Base-by-base conservation (phyloP, 2,113 vertebrate genomes). In the Chamaetylas fuelleborni region DNA sequence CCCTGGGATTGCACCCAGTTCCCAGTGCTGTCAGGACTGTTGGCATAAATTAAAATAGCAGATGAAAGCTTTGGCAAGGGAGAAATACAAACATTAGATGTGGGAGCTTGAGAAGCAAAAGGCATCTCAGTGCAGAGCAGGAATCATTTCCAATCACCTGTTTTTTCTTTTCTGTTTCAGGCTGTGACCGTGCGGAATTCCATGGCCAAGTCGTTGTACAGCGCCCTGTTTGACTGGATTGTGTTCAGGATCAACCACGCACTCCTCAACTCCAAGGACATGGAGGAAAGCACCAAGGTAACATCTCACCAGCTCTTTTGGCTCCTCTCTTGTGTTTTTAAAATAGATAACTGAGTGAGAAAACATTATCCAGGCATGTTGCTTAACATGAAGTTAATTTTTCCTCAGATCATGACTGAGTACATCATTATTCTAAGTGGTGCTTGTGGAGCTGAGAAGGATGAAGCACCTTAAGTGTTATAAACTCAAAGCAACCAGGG, bases 231-330 rank as follows among this genome's bases (percentile, higher is more conserved):
- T 34, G 99, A 99, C 97, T 99, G 99, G 99, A 99, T 99, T 16
- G 99, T 99, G 95, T 99, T 99, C 98, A 98, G 99, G 90, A 99
- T 99, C 97, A 99, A 99, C 97, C 99, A 99, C 3, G 99, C 99
- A 1, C 98, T 99, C 95, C 98, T 99, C 92, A 99, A 99, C 97
- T 98, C 98, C 29, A 98, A 98, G 96, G 99, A 99, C 94, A 96
- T 99, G 96, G 99, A 99, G 88, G 99, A 99, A 77, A 98, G 95
- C 90, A 98, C 98, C 91, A 99, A 99, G 98, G 99, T 99, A 97
- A 95, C 5, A 0, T n/a, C 66, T 73, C 26, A 2, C 5, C 50
- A 36, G 19, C 25, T 72, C 54, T 17, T n/a, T 6, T 73, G 65
- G 23, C 36, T 64, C 4, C 2, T 0, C 11, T 11, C 12, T 40